phyloP scores from a whole-genome alignment of 1,140 invertebrate species.

The Halesus radiatus region DNA sequence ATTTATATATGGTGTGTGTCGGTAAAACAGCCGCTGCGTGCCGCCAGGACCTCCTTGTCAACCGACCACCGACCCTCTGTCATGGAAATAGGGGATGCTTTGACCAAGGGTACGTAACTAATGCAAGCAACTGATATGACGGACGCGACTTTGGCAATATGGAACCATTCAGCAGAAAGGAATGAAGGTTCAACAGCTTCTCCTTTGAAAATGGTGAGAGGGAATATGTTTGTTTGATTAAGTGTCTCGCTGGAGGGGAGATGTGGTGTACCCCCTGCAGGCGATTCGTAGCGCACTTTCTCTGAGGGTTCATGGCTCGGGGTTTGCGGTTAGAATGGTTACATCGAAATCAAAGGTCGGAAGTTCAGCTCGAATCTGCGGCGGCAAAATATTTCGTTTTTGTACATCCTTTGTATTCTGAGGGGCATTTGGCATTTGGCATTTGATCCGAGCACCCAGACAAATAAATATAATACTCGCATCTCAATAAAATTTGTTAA shows the following conservation, averaged over 20 bases:
- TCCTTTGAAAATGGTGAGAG: no score
- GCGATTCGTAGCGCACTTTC: background rate
- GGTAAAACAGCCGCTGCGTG: constrained; percentile 14
- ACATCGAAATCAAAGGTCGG: constrained; percentile 4
- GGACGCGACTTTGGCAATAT: background rate
- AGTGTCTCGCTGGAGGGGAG: no score
- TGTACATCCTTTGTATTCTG: no score
- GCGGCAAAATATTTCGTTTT: no score
- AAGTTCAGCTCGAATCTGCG: background rate
- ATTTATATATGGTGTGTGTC: constrained; percentile 11
- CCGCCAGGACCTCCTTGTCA: background rate
- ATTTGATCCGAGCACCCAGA: no score
- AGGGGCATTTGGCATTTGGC: no score
- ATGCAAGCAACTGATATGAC: background rate
- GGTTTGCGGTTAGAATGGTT: constrained; percentile 7
- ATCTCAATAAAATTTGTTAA: no score
- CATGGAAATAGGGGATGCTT: constrained; percentile 8
- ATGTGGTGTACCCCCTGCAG: background rate
- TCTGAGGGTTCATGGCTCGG: background rate
- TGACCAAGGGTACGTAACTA: constrained; percentile 22
- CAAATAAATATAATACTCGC: no score
- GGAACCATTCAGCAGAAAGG: constrained; percentile 7
- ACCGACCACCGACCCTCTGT: constrained; percentile 10
- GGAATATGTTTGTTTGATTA: no score
- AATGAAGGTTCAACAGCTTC: background rate